These are phyloP conservation scores for Lithophane leautieri DNA, from an alignment of 2,888 invertebrate species.

Conservation along the genomic window DNA sequence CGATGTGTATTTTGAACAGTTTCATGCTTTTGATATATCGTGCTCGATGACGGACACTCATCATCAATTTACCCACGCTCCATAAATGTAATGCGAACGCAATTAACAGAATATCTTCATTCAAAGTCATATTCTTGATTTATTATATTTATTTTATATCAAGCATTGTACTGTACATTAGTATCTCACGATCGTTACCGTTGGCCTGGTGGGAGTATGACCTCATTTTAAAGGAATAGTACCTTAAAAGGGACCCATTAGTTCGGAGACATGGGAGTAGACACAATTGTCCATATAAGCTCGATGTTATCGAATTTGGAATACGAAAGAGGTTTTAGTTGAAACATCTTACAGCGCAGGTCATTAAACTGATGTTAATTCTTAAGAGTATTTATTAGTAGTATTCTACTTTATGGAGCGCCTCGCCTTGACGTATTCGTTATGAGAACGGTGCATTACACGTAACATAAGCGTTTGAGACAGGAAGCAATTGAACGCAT, in stretches of 20 bases:
- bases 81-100: slow-evolving; percentile 37
- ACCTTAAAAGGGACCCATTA: slow-evolving; percentile 83
- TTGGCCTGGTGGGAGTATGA: slow-evolving; percentile 78
- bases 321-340: slow-evolving; percentile 50
- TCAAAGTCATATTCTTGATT: slow-evolving; percentile 63
- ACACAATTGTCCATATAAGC: slow-evolving; percentile 75
- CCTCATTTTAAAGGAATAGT: slow-evolving; percentile 76
- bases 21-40: slow-evolving; percentile 44
- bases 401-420: slow-evolving; percentile 25
- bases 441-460: slow-evolving; percentile 70
- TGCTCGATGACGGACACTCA: slow-evolving; percentile 13
- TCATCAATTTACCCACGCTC: slow-evolving; percentile 38
- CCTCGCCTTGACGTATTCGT: slow-evolving; percentile 63
- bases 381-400: slow-evolving; percentile 50
- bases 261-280: slow-evolving; percentile 71
- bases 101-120: slow-evolving; percentile 54
- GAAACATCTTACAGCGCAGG: slow-evolving; percentile 30
- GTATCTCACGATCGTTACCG: slow-evolving; percentile 80
- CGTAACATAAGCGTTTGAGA: slow-evolving; percentile 74
- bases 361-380: slow-evolving; percentile 65
- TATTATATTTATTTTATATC: slow-evolving; percentile 73
- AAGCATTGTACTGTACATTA: slow-evolving; percentile 71
- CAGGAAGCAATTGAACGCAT: slow-evolving; percentile 77
- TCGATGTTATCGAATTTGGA: slow-evolving; percentile 70
- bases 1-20: slow-evolving; percentile 38